phyloP scores from a whole-genome alignment of 1,140 invertebrate species.

The Plectus sambesii region DNA sequence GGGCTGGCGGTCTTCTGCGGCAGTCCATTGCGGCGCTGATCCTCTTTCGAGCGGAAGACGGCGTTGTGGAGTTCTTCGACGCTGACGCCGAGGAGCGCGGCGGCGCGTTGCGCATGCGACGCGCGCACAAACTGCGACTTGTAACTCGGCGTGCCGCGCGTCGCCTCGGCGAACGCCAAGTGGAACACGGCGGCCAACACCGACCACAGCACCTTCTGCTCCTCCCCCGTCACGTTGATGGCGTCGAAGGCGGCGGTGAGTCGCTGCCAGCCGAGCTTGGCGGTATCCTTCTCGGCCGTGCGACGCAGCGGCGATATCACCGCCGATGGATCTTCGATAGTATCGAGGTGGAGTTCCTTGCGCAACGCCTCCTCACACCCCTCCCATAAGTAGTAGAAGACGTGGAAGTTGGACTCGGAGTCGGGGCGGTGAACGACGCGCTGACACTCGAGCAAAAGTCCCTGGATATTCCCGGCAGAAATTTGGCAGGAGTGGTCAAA shows the following conservation, averaged over 20 bases:
- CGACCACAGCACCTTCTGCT: constrained; percentile 69
- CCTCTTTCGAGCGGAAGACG: constrained; percentile 55
- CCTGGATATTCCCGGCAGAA: constrained; percentile 47
- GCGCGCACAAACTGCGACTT: constrained; percentile 68
- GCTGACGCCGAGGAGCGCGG: constrained; percentile 64
- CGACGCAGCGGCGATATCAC: constrained; percentile 12
- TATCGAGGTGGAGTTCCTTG: constrained; percentile 69
- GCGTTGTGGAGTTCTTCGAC: constrained; percentile 66
- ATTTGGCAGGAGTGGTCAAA: constrained; percentile 78
- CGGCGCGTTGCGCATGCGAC: constrained; percentile 67
- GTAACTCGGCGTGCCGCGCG: constrained; percentile 46
- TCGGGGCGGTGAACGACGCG: constrained; percentile 59
- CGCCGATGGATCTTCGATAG: constrained; percentile 9
- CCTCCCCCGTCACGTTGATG: constrained; percentile 61
- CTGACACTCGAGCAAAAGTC: constrained; percentile 62
- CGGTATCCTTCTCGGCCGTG: constrained; percentile 15
- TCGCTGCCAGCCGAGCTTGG: constrained; percentile 55
- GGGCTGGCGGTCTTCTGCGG: too few relatives aligned
- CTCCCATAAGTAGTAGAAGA: constrained; percentile 67
- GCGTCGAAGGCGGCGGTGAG: constrained; percentile 62
- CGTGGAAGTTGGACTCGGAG: constrained; percentile 66
- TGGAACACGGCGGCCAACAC: constrained; percentile 81
- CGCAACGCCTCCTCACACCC: constrained; percentile 62
- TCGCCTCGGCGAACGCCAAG: constrained; percentile 62
- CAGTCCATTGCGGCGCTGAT: too few relatives aligned